These are phyloP conservation scores for Clamator glandarius DNA, from an alignment of 2,797 vertebrate genomes.

Conservation along the genomic window DNA sequence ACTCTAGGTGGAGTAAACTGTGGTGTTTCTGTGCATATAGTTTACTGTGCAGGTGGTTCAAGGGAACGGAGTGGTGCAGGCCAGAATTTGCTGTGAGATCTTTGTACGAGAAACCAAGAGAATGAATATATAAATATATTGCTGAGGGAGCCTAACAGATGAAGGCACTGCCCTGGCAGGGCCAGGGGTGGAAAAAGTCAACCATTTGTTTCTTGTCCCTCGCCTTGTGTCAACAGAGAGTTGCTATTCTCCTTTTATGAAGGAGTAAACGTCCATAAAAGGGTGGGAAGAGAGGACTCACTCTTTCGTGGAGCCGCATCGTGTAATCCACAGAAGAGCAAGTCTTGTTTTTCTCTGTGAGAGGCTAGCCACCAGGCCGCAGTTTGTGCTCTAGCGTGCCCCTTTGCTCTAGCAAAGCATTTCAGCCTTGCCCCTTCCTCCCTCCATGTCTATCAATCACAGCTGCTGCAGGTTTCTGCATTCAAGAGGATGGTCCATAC, in stretches of 20 bases:
- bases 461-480: neutral
- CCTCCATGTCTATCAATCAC: neutral
- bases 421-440: neutral
- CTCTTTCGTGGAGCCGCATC: accelerated
- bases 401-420: neutral
- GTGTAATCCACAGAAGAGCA: neutral
- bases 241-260: neutral
- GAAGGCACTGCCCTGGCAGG: neutral
- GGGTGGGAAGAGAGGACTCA: neutral
- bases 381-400: neutral
- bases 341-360: neutral
- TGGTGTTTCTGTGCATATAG: neutral
- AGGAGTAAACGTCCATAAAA: neutral
- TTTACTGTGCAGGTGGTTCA: neutral
- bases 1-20: neutral
- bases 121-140: neutral
- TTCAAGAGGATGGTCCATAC: neutral
- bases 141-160: neutral
- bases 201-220: accelerated
- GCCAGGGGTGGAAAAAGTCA: neutral
- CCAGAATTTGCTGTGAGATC: neutral
- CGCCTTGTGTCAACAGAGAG: neutral
- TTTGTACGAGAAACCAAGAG: neutral
- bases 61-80: neutral
- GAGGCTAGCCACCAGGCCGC: neutral